phyloP scores from a whole-genome alignment of 92 coral and sea anemone genomes.

The Isaurus tuberculatus region DNA sequence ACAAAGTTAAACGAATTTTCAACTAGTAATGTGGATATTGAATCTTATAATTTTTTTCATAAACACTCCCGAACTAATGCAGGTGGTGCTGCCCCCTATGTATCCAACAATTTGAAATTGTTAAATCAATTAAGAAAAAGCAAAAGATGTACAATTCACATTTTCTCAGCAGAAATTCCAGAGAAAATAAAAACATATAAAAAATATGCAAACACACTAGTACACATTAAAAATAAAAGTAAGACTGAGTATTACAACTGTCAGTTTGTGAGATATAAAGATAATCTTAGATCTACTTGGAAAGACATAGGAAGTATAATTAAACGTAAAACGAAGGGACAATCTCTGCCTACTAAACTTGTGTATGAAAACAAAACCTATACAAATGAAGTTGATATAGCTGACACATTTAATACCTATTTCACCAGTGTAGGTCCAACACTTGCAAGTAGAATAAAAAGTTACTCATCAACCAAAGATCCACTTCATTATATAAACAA shows the following conservation, averaged over 20 bases:
- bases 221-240: constrained; percentile 36
- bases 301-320: constrained; percentile 18
- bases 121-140: constrained; percentile 57
- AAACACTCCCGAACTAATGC: constrained; percentile 62
- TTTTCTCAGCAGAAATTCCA: constrained; percentile 35
- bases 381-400: not conserved
- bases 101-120: constrained; percentile 41
- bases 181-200: constrained; percentile 45
- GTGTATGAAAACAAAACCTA: constrained; percentile 1
- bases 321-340: constrained; percentile 19
- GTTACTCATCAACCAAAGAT: constrained; percentile 19
- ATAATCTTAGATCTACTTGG: constrained; percentile 46
- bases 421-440: constrained; percentile 12
- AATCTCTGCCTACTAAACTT: not conserved
- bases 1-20: constrained; percentile 51
- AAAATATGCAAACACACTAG: constrained; percentile 40
- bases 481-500: constrained; percentile 42
- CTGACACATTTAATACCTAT: not conserved
- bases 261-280: constrained; percentile 37
- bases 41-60: constrained; percentile 51
- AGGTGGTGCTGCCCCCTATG: constrained; percentile 68
- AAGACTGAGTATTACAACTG: constrained; percentile 20
- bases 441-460: constrained; percentile 31
- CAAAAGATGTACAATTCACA: constrained; percentile 64
- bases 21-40: constrained; percentile 44